phyloP scores from a whole-genome alignment of 1,140 invertebrate genomes.

The Colletes latitarsis region DNA sequence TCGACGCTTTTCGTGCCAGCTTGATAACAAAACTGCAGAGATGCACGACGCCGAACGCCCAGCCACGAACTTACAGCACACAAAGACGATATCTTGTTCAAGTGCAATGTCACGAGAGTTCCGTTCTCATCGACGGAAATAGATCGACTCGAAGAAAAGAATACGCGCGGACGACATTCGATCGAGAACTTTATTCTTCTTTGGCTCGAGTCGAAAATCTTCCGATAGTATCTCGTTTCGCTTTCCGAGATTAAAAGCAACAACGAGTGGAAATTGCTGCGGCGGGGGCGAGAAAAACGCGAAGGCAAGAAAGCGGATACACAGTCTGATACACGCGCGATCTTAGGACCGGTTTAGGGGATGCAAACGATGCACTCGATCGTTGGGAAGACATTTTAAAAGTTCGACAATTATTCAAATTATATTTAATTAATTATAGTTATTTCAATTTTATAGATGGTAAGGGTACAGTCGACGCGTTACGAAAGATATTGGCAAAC shows the following conservation, averaged over 20 bases:
- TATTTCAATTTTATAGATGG: too few relatives aligned
- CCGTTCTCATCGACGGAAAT: not conserved
- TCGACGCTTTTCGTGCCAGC: conserved; percentile 19
- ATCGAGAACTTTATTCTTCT: not conserved
- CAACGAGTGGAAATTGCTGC: conserved; percentile 17
- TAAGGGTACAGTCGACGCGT: too few relatives aligned
- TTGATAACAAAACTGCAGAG: conserved; percentile 34
- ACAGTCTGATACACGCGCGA: not conserved
- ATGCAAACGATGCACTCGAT: too few relatives aligned
- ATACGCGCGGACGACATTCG: not conserved
- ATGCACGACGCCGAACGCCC: not conserved
- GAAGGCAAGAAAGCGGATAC: conserved; percentile 12
- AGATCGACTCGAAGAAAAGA: not conserved
- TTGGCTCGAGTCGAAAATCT: not conserved
- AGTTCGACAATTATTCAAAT: too few relatives aligned
- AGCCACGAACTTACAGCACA: conserved; percentile 4
- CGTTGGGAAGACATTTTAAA: too few relatives aligned
- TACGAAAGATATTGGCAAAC: too few relatives aligned
- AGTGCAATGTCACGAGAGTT: conserved; percentile 30
- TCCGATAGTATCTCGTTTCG: conserved; percentile 47
- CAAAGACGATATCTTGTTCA: conserved; percentile 34
- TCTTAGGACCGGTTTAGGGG: not conserved
- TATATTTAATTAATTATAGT: too few relatives aligned
- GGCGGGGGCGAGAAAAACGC: not conserved
- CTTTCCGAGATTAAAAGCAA: conserved; percentile 50